Evolutionary conservation across 1,140 invertebrate genomes (phyloP).

Genomic region (Heliconius eleuchia): DNA sequence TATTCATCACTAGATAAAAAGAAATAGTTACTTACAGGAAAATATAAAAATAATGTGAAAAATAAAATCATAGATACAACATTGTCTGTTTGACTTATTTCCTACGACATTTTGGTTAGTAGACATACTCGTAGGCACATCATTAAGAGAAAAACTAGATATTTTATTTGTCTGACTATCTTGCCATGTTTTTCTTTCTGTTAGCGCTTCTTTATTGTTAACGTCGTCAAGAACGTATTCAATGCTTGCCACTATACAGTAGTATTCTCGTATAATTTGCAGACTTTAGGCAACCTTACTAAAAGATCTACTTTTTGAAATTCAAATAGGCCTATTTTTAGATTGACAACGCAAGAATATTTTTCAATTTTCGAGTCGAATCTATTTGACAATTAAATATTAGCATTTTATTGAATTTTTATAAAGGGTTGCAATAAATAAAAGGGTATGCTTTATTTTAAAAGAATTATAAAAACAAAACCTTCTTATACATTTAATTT

Average conservation of each 20-base stretch:
- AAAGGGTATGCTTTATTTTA: neutral
- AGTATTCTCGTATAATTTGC: neutral
- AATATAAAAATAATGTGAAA: neutral
- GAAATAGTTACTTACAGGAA: too few relatives aligned
- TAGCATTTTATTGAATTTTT: too few relatives aligned
- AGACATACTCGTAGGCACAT: neutral
- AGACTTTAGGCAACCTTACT: neutral
- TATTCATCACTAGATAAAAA: too few relatives aligned
- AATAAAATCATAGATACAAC: neutral
- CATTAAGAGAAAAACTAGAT: conserved; percentile 18
- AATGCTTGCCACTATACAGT: neutral
- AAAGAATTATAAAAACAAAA: neutral
- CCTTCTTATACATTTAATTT: neutral
- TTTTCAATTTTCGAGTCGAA: neutral
- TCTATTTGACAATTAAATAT: neutral
- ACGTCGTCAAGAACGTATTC: neutral
- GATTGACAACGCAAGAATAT: neutral
- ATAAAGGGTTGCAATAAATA: too few relatives aligned
- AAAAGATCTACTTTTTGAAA: neutral
- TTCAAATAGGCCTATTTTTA: neutral
- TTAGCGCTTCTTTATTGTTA: neutral
- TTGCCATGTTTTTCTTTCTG: conserved; percentile 16
- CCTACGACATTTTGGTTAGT: conserved; percentile 19
- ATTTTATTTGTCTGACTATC: conserved; percentile 25
- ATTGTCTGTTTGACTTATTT: conserved; percentile 20